Conservation (phyloP, 2,888 invertebrate genomes). For the Pristionchus entomophagus region DNA sequence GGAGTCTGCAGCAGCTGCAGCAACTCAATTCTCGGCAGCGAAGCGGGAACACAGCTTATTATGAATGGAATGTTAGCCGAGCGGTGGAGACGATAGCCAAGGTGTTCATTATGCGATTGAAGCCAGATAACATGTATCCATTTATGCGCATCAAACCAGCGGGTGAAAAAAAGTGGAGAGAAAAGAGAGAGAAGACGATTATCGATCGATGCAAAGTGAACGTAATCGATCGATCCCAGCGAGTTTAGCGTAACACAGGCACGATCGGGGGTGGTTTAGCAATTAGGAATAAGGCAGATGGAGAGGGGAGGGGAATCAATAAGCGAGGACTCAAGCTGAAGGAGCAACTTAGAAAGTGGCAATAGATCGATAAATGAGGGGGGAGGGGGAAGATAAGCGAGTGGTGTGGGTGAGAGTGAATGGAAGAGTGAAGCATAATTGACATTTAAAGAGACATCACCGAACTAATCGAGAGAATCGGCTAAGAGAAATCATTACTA, state of each 20-base stretch:
- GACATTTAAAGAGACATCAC: neutral
- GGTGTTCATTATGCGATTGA: conserved; percentile 18
- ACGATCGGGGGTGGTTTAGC: neutral
- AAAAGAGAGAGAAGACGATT: neutral
- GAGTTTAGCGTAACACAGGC: conserved; percentile 40
- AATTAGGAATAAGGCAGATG: neutral
- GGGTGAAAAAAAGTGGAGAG: neutral
- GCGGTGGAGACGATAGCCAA: neutral
- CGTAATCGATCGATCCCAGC: conserved; percentile 21
- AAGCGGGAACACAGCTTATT: conserved; percentile 22
- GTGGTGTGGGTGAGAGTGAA: conserved; percentile 11
- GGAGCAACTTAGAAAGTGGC: conserved; percentile 24
- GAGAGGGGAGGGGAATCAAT: neutral
- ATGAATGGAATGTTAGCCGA: conserved; percentile 28
- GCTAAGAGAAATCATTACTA: conserved; percentile 18
- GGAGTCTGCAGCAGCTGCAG: conserved; percentile 21
- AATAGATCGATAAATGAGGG: neutral
- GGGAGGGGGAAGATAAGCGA: conserved; percentile 5
- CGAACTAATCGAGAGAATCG: conserved; percentile 27
- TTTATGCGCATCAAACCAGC: conserved; percentile 41
- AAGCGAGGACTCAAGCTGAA: conserved; percentile 19
- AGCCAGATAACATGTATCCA: conserved; percentile 29
- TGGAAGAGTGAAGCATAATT: conserved; percentile 7
- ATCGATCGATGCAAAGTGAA: conserved; percentile 19
- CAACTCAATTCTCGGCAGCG: neutral